Conservation (phyloP, 2,797 vertebrate species). For the Microctenopoma steveboyesi region DNA sequence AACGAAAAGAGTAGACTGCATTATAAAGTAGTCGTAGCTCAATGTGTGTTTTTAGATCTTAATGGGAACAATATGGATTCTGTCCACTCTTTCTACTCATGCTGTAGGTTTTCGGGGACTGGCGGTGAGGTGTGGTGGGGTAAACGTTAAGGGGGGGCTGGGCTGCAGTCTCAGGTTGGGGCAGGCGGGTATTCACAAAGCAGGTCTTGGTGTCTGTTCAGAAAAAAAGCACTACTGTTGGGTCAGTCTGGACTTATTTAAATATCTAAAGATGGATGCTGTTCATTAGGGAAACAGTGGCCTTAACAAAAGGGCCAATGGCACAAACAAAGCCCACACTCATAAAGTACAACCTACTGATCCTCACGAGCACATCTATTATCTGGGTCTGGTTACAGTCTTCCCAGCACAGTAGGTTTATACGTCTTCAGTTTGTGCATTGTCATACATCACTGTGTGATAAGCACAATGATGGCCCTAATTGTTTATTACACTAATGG, state of each 20-base stretch:
- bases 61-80: slow-evolving; percentile 18
- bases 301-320: background rate
- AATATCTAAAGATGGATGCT: slow-evolving; percentile 3
- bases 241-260: slow-evolving; percentile 21
- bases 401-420: no score
- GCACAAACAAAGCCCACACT: background rate
- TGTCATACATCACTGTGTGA: no score
- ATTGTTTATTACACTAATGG: no score
- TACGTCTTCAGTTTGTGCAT: no score
- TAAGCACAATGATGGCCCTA: background rate
- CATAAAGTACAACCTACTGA: background rate
- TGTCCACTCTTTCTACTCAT: slow-evolving; percentile 22
- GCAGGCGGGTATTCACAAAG: slow-evolving; percentile 75
- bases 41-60: background rate
- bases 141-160: slow-evolving; percentile 5
- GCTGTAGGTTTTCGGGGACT: background rate
- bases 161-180: slow-evolving; percentile 33
- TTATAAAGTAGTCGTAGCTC: background rate
- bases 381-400: no score
- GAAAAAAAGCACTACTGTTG: slow-evolving; percentile 7
- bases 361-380: background rate
- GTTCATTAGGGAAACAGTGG: background rate
- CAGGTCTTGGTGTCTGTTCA: slow-evolving; percentile 51
- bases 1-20: slow-evolving; percentile 37
- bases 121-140: slow-evolving; percentile 16